phyloP scores from a whole-genome alignment of 2,888 invertebrate genomes.

The Nomada fucata region DNA sequence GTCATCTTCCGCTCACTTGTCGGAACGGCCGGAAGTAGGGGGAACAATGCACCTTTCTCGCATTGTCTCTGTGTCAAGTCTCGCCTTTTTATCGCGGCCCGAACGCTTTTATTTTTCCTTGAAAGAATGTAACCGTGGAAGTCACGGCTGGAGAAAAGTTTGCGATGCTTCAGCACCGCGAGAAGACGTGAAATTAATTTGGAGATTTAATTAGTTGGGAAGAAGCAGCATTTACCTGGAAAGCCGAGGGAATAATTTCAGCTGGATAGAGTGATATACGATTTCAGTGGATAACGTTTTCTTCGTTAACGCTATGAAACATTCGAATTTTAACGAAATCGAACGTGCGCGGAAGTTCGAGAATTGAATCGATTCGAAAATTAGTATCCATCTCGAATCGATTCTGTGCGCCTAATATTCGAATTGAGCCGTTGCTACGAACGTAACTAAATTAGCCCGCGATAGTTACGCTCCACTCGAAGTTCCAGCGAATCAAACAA shows the following conservation, averaged over 20 bases:
- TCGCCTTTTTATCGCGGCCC: conserved; percentile 32
- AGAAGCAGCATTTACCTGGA: neutral
- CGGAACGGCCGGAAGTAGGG: conserved; percentile 23
- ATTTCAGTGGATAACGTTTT: no score
- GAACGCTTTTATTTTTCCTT: neutral
- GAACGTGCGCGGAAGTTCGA: no score
- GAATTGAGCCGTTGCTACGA: neutral
- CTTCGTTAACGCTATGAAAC: no score
- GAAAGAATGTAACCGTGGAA: neutral
- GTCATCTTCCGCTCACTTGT: conserved; percentile 56
- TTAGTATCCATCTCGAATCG: neutral
- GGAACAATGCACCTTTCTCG: conserved; percentile 22
- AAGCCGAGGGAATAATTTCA: no score
- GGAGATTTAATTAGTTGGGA: conserved; percentile 16
- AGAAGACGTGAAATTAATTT: neutral
- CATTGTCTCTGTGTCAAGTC: conserved; percentile 13
- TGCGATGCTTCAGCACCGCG: neutral
- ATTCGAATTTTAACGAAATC: no score
- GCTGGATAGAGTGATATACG: neutral
- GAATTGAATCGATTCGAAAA: no score
- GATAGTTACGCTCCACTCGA: conserved; percentile 2
- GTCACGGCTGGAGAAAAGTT: neutral
- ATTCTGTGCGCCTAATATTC: neutral
- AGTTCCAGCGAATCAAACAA: conserved; percentile 16
- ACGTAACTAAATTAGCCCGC: neutral